These are phyloP conservation scores for Bimastos eiseni DNA, from an alignment of 2,888 invertebrate genomes.

Conservation along the genomic window DNA sequence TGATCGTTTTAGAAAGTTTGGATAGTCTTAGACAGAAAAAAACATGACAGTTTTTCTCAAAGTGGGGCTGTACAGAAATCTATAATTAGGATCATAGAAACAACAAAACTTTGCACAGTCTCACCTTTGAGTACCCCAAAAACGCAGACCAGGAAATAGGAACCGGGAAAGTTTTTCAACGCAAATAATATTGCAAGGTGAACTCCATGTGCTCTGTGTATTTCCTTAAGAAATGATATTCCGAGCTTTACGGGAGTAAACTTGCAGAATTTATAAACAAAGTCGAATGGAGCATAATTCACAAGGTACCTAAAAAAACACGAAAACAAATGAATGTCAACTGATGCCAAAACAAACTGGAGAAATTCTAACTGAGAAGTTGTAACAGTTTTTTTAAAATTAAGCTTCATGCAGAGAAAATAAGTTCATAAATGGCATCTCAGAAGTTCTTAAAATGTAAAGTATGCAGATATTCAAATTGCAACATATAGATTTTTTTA, in stretches of 20 bases:
- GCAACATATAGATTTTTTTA: no score
- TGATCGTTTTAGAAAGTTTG: no score
- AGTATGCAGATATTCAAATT: neutral
- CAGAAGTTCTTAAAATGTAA: neutral
- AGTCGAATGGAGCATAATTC: constrained; percentile 96
- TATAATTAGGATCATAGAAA: no score
- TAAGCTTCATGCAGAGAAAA: neutral
- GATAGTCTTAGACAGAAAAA: no score
- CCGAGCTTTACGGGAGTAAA: constrained; percentile 89
- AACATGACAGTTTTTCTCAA: no score
- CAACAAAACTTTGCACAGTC: constrained; percentile 19
- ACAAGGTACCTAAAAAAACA: constrained; percentile 86
- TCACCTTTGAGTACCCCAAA: constrained; percentile 81
- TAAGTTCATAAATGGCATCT: neutral
- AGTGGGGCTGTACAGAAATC: no score
- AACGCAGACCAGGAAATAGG: constrained; percentile 91
- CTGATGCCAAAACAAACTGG: neutral
- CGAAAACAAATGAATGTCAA: neutral
- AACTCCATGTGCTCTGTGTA: constrained; percentile 75
- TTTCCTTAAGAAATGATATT: constrained; percentile 85
- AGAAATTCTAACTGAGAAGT: neutral
- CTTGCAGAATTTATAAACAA: constrained; percentile 92
- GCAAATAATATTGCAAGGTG: constrained; percentile 96
- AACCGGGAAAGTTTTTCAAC: constrained; percentile 92
- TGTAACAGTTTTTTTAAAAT: neutral